These are phyloP conservation scores for Ceryle rudis DNA, from an alignment of 2,797 vertebrate genomes.

Conservation along the genomic window DNA sequence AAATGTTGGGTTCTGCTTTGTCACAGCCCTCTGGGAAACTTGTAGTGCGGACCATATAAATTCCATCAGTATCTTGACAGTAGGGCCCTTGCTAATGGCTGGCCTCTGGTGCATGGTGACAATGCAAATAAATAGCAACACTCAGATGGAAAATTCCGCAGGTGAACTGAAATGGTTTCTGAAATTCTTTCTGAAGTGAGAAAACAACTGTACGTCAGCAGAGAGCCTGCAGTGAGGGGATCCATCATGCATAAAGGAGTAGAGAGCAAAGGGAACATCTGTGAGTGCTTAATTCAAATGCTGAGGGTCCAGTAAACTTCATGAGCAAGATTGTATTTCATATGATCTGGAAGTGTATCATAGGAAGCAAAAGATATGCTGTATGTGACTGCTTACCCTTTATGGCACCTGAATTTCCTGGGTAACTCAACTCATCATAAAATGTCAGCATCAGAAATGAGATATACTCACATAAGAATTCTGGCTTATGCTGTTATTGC, in stretches of 20 bases:
- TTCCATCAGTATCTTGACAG: not conserved
- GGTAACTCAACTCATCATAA: not conserved
- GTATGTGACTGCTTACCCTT: not conserved
- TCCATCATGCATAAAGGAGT: not conserved
- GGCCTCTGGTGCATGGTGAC: not conserved
- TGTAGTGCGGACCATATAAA: not conserved
- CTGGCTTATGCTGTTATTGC: not conserved
- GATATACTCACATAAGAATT: not conserved
- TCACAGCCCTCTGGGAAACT: not conserved
- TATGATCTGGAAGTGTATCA: slow-evolving; percentile 7
- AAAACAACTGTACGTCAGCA: not conserved
- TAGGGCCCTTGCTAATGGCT: not conserved
- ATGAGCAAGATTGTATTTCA: slow-evolving; percentile 6
- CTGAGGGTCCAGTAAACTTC: slow-evolving; percentile 1
- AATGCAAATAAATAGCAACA: slow-evolving; percentile 30
- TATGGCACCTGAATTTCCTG: slow-evolving; percentile 32
- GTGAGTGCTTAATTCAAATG: slow-evolving; percentile 26
- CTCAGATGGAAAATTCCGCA: not conserved
- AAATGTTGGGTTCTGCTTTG: not conserved
- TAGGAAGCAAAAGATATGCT: slow-evolving; percentile 2
- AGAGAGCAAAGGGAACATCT: slow-evolving; percentile 19
- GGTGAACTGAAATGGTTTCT: not conserved
- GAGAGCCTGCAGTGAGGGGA: not conserved
- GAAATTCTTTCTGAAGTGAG: slow-evolving; percentile 20
- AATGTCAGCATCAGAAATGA: slow-evolving; percentile 19